Conservation (phyloP, 2,113 vertebrate species). For the Xiphorhynchus elegans region DNA sequence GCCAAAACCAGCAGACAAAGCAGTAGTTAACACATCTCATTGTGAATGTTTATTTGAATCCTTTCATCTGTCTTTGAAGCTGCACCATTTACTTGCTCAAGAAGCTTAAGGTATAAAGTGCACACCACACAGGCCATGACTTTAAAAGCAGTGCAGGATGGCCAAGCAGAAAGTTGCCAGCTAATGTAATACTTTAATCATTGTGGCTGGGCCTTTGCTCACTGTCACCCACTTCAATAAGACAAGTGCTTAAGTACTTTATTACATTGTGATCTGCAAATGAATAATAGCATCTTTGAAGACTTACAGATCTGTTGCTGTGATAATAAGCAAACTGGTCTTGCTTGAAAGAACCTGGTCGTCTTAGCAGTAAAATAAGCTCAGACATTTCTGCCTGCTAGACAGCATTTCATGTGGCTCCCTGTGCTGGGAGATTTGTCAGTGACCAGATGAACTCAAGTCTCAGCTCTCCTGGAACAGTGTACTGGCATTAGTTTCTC, state of each 20-base stretch:
- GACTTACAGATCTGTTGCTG: neutral
- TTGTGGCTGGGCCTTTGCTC: conserved; percentile 1
- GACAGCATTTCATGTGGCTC: neutral
- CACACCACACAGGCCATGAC: neutral
- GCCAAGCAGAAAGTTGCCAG: neutral
- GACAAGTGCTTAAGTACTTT: neutral
- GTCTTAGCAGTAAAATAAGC: neutral
- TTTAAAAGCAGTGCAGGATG: neutral
- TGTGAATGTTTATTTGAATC: neutral
- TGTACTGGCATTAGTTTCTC: neutral
- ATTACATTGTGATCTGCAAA: neutral
- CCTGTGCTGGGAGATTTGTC: neutral
- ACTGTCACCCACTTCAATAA: neutral
- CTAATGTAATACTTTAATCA: neutral
- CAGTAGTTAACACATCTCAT: neutral
- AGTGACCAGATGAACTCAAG: neutral
- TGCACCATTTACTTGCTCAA: neutral
- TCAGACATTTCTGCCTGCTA: neutral
- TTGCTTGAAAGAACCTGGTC: neutral
- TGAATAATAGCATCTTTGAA: neutral
- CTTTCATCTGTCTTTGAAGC: conserved; percentile 44
- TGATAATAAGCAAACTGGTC: conserved; percentile 24
- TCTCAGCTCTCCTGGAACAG: neutral
- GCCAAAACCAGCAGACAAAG: neutral
- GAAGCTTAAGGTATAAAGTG: neutral